Evolutionary conservation across 2,797 vertebrate genomes (phyloP).

Genomic region (Enteromius anoplus): DNA sequence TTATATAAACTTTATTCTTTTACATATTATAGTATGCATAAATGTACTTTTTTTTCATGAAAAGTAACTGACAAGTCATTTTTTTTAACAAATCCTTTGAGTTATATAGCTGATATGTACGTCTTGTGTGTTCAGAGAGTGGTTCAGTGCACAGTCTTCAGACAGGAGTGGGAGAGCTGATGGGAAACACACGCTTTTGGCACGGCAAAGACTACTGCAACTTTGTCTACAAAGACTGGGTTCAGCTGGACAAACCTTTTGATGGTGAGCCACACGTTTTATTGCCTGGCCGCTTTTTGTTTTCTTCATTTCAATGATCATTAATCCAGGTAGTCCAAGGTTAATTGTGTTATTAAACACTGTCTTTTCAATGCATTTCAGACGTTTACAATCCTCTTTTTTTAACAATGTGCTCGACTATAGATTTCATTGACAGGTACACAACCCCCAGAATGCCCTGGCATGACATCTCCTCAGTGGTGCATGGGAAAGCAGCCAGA

Average conservation of each 20-base stretch:
- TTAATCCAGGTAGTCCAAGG: conserved; percentile 6
- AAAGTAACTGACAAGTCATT: background rate
- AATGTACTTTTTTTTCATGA: background rate
- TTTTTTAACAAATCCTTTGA: background rate
- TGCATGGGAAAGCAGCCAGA: conserved; percentile 89
- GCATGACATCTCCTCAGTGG: conserved; percentile 92
- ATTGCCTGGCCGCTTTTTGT: conserved; percentile 19
- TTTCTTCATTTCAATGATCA: background rate
- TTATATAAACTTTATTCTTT: background rate
- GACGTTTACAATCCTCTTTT: conserved; percentile 14
- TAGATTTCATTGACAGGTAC: conserved; percentile 96
- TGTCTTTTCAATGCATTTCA: background rate
- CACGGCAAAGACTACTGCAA: conserved; percentile 98
- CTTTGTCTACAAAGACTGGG: conserved; percentile 97
- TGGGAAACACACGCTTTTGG: conserved; percentile 96
- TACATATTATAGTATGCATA: background rate
- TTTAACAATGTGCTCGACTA: background rate
- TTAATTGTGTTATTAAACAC: conserved; percentile 22
- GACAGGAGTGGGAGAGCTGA: conserved; percentile 88
- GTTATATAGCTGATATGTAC: background rate
- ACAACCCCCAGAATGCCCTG: conserved; percentile 95
- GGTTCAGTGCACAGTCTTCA: conserved; percentile 86
- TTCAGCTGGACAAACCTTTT: conserved; percentile 96
- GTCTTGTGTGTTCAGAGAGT: conserved; percentile 71
- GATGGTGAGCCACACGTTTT: conserved; percentile 80